Evolutionary conservation across 2,797 vertebrate genomes (phyloP).

Genomic region (Coregonus sp.): DNA sequence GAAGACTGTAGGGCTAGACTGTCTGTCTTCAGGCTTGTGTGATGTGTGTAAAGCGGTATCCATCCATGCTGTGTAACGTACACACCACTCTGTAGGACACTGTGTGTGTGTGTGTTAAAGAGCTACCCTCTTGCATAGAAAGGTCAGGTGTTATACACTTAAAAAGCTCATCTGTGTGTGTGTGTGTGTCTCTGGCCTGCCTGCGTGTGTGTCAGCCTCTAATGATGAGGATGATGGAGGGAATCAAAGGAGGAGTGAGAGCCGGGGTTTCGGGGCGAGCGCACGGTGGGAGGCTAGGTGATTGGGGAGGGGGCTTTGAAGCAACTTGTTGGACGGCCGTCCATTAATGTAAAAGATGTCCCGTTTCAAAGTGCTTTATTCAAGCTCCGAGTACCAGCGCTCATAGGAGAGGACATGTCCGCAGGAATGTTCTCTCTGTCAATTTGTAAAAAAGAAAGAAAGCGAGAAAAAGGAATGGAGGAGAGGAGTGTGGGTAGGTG

Average conservation of each 20-base stretch:
- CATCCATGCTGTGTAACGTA: conserved; percentile 41
- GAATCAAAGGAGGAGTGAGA: conserved; percentile 75
- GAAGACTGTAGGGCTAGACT: conserved; percentile 32
- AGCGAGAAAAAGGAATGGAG: conserved; percentile 4
- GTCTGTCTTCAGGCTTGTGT: conserved; percentile 50
- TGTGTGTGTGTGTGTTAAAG: conserved; percentile 53
- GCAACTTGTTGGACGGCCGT: conserved; percentile 80
- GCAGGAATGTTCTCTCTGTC: conserved; percentile 65
- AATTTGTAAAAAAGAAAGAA: conserved; percentile 57
- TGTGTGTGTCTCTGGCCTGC: conserved; percentile 20
- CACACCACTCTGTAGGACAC: conserved; percentile 49
- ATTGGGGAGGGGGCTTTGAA: conserved; percentile 79
- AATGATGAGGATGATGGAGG: conserved; percentile 79
- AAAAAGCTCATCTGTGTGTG: conserved; percentile 57
- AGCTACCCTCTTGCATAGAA: conserved; percentile 65
- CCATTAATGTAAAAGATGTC: conserved; percentile 82
- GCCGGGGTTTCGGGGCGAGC: conserved; percentile 61
- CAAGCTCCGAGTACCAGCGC: conserved; percentile 65
- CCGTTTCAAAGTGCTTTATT: conserved; percentile 78
- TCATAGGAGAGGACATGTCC: conserved; percentile 72
- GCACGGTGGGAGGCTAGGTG: conserved; percentile 75
- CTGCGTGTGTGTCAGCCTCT: conserved; percentile 73
- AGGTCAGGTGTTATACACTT: conserved; percentile 66
- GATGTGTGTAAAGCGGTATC: conserved; percentile 57
- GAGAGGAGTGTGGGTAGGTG: neutral